These are phyloP conservation scores for Quadroppia sp. DNA, from an alignment of 2,888 invertebrate species.

Conservation along the genomic window DNA sequence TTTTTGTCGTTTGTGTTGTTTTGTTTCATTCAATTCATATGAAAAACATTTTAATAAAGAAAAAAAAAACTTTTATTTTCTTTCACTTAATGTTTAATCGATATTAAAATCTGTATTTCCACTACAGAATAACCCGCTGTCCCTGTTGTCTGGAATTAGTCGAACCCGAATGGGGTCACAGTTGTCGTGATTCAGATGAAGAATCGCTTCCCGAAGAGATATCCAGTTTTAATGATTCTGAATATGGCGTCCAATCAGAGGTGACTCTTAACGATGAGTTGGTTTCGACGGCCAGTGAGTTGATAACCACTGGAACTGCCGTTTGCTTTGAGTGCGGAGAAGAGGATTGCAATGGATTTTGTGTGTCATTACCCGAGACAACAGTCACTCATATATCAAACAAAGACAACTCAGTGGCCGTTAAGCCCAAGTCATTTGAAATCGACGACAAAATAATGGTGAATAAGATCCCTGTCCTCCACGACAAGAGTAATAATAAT, in stretches of 20 bases:
- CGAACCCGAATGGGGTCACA: conserved; percentile 29
- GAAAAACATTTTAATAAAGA: not conserved
- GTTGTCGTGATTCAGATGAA: conserved; percentile 23
- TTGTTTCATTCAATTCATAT: too few relatives aligned
- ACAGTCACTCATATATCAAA: not conserved
- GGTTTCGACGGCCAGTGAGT: not conserved
- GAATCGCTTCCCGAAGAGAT: conserved; percentile 1
- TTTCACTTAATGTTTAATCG: too few relatives aligned
- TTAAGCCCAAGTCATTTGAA: not conserved
- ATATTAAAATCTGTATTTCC: too few relatives aligned
- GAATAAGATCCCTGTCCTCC: not conserved
- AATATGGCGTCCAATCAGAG: not conserved
- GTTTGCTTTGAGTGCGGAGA: not conserved
- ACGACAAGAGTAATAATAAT: conserved; percentile 7
- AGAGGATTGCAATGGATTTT: not conserved
- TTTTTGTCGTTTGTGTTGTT: too few relatives aligned
- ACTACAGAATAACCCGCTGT: conserved; percentile 13
- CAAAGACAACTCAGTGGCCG: not conserved
- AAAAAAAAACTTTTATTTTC: too few relatives aligned
- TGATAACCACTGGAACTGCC: not conserved
- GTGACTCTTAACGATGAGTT: not conserved
- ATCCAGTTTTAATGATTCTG: conserved; percentile 16
- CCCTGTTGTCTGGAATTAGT: conserved; percentile 29
- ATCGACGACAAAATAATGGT: conserved; percentile 21
- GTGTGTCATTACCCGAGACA: not conserved